These are phyloP conservation scores for Amiota minor DNA, from an alignment of 2,888 invertebrate genomes.

Conservation along the genomic window DNA sequence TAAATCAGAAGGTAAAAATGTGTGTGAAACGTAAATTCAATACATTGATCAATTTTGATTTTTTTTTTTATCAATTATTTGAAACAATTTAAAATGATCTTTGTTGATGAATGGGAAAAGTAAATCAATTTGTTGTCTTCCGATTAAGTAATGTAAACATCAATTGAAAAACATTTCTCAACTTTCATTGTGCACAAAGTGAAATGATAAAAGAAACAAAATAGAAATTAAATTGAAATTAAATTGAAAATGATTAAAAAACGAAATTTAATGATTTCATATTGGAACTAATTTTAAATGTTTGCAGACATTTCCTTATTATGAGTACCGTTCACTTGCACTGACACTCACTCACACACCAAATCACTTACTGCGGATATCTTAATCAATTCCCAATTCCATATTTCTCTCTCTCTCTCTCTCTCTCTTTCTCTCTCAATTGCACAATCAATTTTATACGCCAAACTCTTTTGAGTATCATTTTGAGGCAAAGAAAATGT, in stretches of 20 bases:
- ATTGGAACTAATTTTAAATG: slow-evolving; percentile 34
- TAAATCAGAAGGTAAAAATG: no score
- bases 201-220: slow-evolving; percentile 22
- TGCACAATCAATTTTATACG: slow-evolving; percentile 10
- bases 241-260: slow-evolving; percentile 34
- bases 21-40: no score
- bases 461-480: slow-evolving; percentile 10
- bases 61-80: slow-evolving; percentile 13
- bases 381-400: no score
- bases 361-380: slow-evolving; percentile 16
- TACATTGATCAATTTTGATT: slow-evolving; percentile 18
- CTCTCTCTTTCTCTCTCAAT: slow-evolving; percentile 37
- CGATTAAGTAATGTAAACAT: slow-evolving; percentile 53
- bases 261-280: slow-evolving; percentile 27
- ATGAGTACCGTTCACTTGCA: slow-evolving; percentile 26
- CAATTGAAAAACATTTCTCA: slow-evolving; percentile 43
- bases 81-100: neutral
- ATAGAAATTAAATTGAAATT: slow-evolving; percentile 39
- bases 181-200: slow-evolving; percentile 48
- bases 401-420: slow-evolving; percentile 22
- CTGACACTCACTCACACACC: slow-evolving; percentile 38
- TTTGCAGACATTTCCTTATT: slow-evolving; percentile 56
- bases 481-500: neutral
- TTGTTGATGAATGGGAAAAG: slow-evolving; percentile 48
- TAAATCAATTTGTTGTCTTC: slow-evolving; percentile 42